Evolutionary conservation across 2,797 vertebrate species (phyloP), one percentile per base, ranked within the genome.

Genomic region (Euphonia xanthogaster): DNA sequence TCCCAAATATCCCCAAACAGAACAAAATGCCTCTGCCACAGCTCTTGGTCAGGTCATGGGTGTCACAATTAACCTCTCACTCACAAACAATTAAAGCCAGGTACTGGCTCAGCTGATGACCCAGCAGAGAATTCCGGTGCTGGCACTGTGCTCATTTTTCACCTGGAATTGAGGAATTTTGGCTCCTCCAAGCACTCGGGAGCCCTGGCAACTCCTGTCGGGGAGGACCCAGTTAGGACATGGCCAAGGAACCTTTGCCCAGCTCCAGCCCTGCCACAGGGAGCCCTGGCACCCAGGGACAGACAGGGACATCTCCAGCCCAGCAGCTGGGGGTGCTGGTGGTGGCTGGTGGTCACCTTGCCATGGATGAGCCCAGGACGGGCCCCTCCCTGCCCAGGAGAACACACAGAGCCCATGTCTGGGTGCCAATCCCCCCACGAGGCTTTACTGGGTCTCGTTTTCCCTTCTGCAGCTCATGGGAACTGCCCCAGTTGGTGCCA

Each of bases 371-470:
- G 14, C 25, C 12, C 2, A 15, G 24, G 40, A 4, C 0, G 0
- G 33, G 57, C 48, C 31, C 33, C 14, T 66, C 67, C 44, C 19
- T 3, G 16, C 39, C 42, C 28, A 1, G 40, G 6, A 35, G 27
- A 57, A 31, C 51, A 21, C 76, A 2, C 6, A 0, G 42, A 40
- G 6, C 5, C 6, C 0, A 1, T 4, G 8, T 31, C 31, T 2
- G 30, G 5, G 3, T 37, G 30, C 58, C 57, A 20, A 10, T 6
- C 13, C 24, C 50, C 28, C 71, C 62, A 5, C 0, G 3, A 27
- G 6, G 4, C 16, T 93, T 96, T 94, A 73, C 48, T 58, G 8
- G 18, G 6, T 20, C 31, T 10, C 0, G 0, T 30, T 40, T 21
- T 12, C 48, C 25, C 7, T 24, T 16, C 19, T 27, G 33, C 44